Conservation (phyloP, 2,797 vertebrate species). For the Lithobates pipiens region DNA sequence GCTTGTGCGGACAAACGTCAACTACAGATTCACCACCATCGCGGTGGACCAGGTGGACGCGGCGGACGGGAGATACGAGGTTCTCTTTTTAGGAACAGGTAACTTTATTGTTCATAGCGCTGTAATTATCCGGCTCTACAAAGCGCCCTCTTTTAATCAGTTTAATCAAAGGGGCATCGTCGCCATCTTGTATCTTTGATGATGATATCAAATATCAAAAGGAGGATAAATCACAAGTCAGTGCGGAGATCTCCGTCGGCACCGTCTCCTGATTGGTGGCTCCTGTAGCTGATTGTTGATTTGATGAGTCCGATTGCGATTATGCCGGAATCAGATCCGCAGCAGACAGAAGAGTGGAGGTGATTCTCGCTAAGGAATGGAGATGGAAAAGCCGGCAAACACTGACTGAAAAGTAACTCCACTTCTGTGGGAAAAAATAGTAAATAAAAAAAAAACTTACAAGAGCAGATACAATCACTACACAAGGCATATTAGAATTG, state of each 20-base stretch:
- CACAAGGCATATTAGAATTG: too few relatives aligned
- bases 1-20: constrained; percentile 92
- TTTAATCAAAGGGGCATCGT: background rate
- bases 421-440: too few relatives aligned
- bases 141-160: background rate
- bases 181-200: background rate
- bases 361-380: too few relatives aligned
- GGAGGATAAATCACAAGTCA: background rate
- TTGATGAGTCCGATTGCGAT: background rate
- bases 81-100: constrained; percentile 99
- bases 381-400: too few relatives aligned
- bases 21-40: constrained; percentile 96
- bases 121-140: too few relatives aligned
- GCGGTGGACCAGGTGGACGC: constrained; percentile 97
- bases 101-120: background rate
- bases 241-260: background rate
- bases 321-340: too few relatives aligned
- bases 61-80: constrained; percentile 96
- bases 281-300: constrained; percentile 22
- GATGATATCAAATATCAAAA: background rate
- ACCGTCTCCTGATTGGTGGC: background rate
- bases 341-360: too few relatives aligned
- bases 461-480: too few relatives aligned
- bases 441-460: too few relatives aligned
- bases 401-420: too few relatives aligned